Conservation (phyloP, 2,113 vertebrate genomes). For the Pangasianodon hypophthalmus region DNA sequence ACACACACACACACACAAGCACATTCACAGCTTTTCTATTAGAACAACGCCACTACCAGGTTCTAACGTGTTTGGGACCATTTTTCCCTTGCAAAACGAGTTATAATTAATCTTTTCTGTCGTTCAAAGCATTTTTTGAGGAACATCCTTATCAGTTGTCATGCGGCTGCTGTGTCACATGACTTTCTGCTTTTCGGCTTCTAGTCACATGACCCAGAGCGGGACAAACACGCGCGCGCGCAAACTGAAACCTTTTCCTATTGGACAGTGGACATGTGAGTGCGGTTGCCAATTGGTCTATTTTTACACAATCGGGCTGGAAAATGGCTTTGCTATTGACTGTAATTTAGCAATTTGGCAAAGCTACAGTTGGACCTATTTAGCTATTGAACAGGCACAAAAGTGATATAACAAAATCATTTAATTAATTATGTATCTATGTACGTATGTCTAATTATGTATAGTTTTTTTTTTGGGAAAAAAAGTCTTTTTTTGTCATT, state of each 20-base stretch:
- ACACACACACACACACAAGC: too few species aligned
- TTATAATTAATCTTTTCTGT: neutral
- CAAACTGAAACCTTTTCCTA: neutral
- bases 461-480: neutral
- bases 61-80: neutral
- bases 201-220: neutral
- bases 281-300: neutral
- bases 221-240: neutral
- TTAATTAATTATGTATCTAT: neutral
- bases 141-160: neutral
- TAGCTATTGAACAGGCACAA: neutral
- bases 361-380: neutral
- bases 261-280: neutral
- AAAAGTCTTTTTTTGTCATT: neutral
- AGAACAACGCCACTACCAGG: fast-evolving
- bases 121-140: neutral
- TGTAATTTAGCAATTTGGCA: neutral
- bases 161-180: neutral
- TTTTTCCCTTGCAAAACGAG: too few species aligned
- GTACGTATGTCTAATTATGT: neutral
- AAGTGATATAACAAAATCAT: neutral
- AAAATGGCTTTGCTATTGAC: neutral
- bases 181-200: neutral
- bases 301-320: neutral
- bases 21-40: neutral